A percentile compares a stretch with the other conserved stretches of the same genome.
Conservation (phyloP, 2,113 vertebrate genomes). For the Lagopus leucura region DNA sequence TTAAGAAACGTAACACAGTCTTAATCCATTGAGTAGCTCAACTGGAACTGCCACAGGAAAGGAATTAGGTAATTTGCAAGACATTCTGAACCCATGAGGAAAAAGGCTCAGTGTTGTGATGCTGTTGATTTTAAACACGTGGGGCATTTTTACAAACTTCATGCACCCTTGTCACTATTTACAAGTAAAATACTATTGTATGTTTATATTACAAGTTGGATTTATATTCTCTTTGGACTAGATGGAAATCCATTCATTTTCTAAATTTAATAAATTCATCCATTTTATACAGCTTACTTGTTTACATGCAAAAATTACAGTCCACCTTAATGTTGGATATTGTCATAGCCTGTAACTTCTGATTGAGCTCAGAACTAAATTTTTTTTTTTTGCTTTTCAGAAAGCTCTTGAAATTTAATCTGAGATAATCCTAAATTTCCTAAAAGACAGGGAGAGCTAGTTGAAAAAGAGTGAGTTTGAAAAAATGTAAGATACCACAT, state of each 20-base stretch:
- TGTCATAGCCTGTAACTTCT: constrained; percentile 1
- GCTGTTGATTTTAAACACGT: constrained; percentile 21
- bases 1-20: neutral
- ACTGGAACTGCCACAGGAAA: neutral
- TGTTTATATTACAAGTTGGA: constrained; percentile 58
- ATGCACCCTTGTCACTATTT: constrained; percentile 65
- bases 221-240: constrained; percentile 49
- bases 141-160: constrained; percentile 49
- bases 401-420: neutral
- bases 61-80: neutral
- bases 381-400: constrained; percentile 5
- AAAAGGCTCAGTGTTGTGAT: neutral
- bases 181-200: constrained; percentile 36
- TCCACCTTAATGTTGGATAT: constrained; percentile 17
- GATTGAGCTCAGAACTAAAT: constrained; percentile 4
- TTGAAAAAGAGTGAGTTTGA: neutral
- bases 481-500: neutral
- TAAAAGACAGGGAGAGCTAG: neutral
- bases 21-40: neutral
- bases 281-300: constrained; percentile 28
- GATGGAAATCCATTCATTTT: constrained; percentile 27
- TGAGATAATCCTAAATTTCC: neutral
- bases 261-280: constrained; percentile 15
- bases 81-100: neutral
- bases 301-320: constrained; percentile 41